Base-by-base conservation (phyloP, 2,888 invertebrate genomes). In the Subacronicta megacephala region DNA sequence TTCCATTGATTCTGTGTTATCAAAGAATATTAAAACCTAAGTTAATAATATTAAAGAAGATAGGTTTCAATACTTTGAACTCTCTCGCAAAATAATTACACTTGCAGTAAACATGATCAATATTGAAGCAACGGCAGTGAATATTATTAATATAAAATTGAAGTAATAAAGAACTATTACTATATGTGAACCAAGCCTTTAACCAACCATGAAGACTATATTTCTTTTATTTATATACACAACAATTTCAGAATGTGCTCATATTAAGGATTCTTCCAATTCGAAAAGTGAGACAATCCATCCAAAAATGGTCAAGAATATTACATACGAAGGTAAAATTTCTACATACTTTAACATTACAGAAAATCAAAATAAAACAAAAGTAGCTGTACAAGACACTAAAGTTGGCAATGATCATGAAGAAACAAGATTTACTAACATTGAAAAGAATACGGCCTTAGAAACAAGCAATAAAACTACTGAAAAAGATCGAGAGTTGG, bases 151-250 rank as follows among this genome's bases (percentile, higher is more conserved):
- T 6, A 4, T 6, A 6, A 26, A 23, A 23, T 23, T 9, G 9
- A 23, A 23, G 1, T 23, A 7, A 23, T 7, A 20, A 20, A 20
- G 20, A 35, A n/a, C n/a, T n/a, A n/a, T n/a, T n/a, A n/a, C n/a
- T n/a, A n/a, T n/a, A n/a, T n/a, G n/a, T n/a, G n/a, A n/a, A 35
- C 16, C 3, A 17, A 10, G 16, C 9, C 3, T 16, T 16, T 9
- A 9, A 36, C 10, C 18, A 38, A 38, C 12, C 12, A 38, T 38
- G 38, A 18, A 38, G 38, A 38, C 17, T n/a, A 18, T 18, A n/a
- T 9, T 18, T 4, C n/a, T 38, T 18, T n/a, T 38, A n/a, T 18
- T 38, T 18, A 7, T 38, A 12, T 18, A 18, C 38, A 18, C 18
- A 7, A n/a, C 18, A 12, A 18, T 12, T 18, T 12, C 38, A 6